Base-by-base conservation (phyloP, 2,113 vertebrate genomes). In the Connochaetes taurinus region DNA sequence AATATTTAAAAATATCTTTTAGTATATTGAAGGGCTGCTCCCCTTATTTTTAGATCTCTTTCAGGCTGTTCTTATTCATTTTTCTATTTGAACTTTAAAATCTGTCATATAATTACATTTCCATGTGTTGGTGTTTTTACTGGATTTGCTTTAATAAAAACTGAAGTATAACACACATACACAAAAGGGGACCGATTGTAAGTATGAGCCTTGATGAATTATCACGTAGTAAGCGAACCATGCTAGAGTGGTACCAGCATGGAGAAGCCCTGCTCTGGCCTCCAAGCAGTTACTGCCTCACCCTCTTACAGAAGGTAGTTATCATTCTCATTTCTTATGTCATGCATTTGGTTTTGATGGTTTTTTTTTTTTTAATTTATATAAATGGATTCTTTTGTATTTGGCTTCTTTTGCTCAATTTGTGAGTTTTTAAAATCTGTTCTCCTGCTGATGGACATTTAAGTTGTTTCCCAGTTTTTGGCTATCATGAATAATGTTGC, bases 31-130 rank as follows among this genome's bases (percentile, higher is more conserved):
- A 83, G 14, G 13, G 11, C 52, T 47, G 29, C 6, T 78, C 5
- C 33, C 40, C 40, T 87, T 87, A 74, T 80, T 87, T 88, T 76
- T 84, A 84, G 14, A 92, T 7, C 7, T 90, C n/a, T 94, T 87
- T 67, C 2, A 78, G 88, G 43, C 25, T 92, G 29, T 96, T 67
- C 25, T 85, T 87, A 58, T 45, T 91, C 50, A 6, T 55, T 94
- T 95, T 97, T 87, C 92, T 21, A 7, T 94, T 67, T 89, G 55
- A 94, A 55, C n/a, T 84, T 97, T 83, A 93, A 86, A 91, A 93
- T 78, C 27, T 57, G 50, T 10, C 52, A 7, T 86, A 31, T 93
- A 76, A 84, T 87, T n/a, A 81, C 13, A 52, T 6, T 29, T 4
- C 52, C 45, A 25, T 0, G 0, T 21, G 36, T 40, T 94, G 36